Percentiles rank a stretch among this genome's conserved stretches.
Conservation (phyloP, 2,113 vertebrate species). For the Lonchura striata region DNA sequence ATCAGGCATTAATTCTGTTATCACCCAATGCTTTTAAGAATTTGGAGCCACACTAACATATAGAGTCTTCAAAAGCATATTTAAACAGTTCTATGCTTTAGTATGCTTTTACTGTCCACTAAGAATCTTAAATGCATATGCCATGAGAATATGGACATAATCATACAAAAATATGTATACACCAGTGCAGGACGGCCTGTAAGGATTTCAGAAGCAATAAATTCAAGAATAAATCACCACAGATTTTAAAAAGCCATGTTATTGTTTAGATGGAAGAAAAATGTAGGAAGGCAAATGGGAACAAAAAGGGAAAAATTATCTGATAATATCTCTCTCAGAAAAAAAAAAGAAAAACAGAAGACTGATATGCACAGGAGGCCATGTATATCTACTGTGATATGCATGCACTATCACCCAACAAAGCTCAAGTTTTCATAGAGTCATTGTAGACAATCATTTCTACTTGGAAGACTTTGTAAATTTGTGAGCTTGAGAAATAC, state of each 20-base stretch:
- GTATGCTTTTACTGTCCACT: not conserved
- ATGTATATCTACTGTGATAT: not conserved
- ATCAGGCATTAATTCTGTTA: not conserved
- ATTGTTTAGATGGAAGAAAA: not conserved
- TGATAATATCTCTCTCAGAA: not conserved
- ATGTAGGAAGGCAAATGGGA: not conserved
- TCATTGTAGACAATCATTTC: not conserved
- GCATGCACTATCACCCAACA: not conserved
- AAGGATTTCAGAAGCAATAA: not conserved
- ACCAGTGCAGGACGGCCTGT: rapidly evolving
- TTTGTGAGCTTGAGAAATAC: not conserved
- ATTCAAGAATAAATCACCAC: not conserved
- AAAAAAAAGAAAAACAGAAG: not conserved
- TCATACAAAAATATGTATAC: not conserved
- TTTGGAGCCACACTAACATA: not conserved
- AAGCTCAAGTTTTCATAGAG: not conserved
- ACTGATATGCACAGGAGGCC: not conserved
- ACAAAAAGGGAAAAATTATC: not conserved
- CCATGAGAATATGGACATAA: not conserved
- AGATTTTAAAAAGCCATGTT: not conserved
- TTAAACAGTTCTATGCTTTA: not conserved
- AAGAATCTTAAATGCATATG: not conserved
- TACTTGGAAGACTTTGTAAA: not conserved
- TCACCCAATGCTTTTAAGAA: not conserved
- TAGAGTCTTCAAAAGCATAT: not conserved